Evolutionary conservation across 2,888 invertebrate genomes (phyloP).

Genomic region (Philopedon plagiatum): DNA sequence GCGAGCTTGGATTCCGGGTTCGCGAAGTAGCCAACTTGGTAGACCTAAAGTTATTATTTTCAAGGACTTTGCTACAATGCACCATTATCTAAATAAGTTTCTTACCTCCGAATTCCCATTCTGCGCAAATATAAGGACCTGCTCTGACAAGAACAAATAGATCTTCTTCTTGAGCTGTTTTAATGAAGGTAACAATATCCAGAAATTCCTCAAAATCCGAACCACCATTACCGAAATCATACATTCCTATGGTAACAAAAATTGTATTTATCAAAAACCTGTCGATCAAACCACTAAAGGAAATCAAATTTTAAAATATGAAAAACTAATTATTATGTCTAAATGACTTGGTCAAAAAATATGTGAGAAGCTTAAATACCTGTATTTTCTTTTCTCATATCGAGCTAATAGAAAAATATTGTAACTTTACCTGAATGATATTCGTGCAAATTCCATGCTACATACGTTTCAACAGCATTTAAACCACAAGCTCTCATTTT

Average conservation of each 20-base stretch:
- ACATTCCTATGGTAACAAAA: slow-evolving; percentile 9
- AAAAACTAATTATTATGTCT: no score
- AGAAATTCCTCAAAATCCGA: slow-evolving; percentile 71
- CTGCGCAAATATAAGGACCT: slow-evolving; percentile 94
- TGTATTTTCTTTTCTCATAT: no score
- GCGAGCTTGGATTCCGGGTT: slow-evolving; percentile 67
- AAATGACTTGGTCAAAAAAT: no score
- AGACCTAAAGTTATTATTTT: no score
- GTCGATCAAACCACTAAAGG: no score
- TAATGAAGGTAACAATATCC: slow-evolving; percentile 77
- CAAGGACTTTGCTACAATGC: no score
- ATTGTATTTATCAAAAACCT: no score
- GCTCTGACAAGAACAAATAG: slow-evolving; percentile 85
- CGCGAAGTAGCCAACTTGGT: slow-evolving; percentile 63
- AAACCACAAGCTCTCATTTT: slow-evolving; percentile 87
- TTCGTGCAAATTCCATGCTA: slow-evolving; percentile 93
- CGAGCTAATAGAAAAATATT: no score
- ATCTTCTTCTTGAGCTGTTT: slow-evolving; percentile 82
- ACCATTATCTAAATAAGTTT: no score
- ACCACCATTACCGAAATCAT: slow-evolving; percentile 70
- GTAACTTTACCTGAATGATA: slow-evolving; percentile 71
- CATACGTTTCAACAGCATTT: slow-evolving; percentile 87
- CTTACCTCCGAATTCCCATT: slow-evolving; percentile 77
- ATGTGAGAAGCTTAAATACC: no score
- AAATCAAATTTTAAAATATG: not conserved